These are phyloP conservation scores for Eristalinus sepulchralis DNA, from an alignment of 2,888 invertebrate genomes.

Conservation along the genomic window DNA sequence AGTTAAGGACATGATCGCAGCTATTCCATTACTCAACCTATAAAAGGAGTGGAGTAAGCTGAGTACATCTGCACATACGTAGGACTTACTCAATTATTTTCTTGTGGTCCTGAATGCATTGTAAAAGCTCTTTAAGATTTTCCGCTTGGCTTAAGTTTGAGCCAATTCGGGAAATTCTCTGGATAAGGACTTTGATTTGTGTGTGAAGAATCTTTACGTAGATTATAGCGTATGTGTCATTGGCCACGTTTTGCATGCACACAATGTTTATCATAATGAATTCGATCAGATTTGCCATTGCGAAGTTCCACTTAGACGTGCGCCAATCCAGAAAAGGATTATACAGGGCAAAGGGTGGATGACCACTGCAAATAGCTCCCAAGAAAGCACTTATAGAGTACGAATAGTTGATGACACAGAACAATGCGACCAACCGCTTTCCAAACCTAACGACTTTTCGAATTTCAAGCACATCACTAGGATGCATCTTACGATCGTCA, in stretches of 20 bases:
- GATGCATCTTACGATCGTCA: slow-evolving; percentile 66
- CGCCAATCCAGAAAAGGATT: slow-evolving; percentile 70
- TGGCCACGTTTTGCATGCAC: slow-evolving; percentile 57
- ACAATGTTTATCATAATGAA: slow-evolving; percentile 50
- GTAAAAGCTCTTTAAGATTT: slow-evolving; percentile 39
- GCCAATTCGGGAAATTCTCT: slow-evolving; percentile 62
- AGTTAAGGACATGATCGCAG: slow-evolving; percentile 71
- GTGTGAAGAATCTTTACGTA: slow-evolving; percentile 68
- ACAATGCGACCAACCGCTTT: slow-evolving; percentile 5
- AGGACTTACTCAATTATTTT: slow-evolving; percentile 65
- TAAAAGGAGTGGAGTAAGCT: neutral
- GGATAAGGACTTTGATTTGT: slow-evolving; percentile 63
- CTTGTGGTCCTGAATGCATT: slow-evolving; percentile 72
- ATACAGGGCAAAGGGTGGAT: slow-evolving; percentile 68
- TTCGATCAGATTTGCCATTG: slow-evolving; percentile 52
- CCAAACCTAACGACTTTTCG: neutral
- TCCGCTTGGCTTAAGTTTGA: slow-evolving; percentile 36
- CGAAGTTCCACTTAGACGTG: slow-evolving; percentile 67
- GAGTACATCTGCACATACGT: neutral
- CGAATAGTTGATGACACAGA: slow-evolving; percentile 3
- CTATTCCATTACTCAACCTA: slow-evolving; percentile 45
- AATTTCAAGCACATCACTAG: slow-evolving; percentile 43
- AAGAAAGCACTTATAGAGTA: slow-evolving; percentile 62
- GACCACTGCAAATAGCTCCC: slow-evolving; percentile 13
- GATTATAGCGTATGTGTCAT: slow-evolving; percentile 71